These are phyloP conservation scores for Neoitamus cyanurus DNA, from an alignment of 2,888 invertebrate genomes.

Conservation along the genomic window DNA sequence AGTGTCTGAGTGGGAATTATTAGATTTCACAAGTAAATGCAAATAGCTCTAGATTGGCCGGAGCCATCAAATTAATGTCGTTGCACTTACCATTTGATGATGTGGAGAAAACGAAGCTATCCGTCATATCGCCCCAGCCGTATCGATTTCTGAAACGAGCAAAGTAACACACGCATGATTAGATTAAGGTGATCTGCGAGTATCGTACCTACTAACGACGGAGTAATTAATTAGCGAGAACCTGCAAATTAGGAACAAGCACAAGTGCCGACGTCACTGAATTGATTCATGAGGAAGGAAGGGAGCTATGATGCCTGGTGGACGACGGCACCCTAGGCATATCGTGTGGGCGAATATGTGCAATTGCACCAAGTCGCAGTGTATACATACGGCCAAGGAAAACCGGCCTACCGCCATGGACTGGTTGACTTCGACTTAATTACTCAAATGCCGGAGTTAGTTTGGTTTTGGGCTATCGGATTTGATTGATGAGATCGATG, in stretches of 20 bases:
- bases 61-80: neutral
- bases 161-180: constrained; percentile 21
- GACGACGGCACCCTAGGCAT: neutral
- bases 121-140: constrained; percentile 75
- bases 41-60: neutral
- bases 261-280: constrained; percentile 41
- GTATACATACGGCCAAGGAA: neutral
- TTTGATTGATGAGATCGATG: constrained; percentile 40
- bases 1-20: neutral
- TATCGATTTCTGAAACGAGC: constrained; percentile 69
- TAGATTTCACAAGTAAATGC: neutral
- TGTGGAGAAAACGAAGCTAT: constrained; percentile 73
- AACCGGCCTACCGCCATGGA: neutral
- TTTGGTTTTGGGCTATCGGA: constrained; percentile 27
- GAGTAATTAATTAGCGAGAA: constrained; percentile 43
- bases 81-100: constrained; percentile 71
- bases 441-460: constrained; percentile 40
- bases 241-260: constrained; percentile 34
- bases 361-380: neutral
- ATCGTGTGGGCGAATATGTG: neutral
- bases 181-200: constrained; percentile 26
- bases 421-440: constrained; percentile 43
- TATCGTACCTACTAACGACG: neutral
- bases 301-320: neutral
- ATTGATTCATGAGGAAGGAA: constrained; percentile 43